Evolutionary conservation across 2,888 invertebrate species (phyloP).

Genomic region (Macroteleia sp.): DNA sequence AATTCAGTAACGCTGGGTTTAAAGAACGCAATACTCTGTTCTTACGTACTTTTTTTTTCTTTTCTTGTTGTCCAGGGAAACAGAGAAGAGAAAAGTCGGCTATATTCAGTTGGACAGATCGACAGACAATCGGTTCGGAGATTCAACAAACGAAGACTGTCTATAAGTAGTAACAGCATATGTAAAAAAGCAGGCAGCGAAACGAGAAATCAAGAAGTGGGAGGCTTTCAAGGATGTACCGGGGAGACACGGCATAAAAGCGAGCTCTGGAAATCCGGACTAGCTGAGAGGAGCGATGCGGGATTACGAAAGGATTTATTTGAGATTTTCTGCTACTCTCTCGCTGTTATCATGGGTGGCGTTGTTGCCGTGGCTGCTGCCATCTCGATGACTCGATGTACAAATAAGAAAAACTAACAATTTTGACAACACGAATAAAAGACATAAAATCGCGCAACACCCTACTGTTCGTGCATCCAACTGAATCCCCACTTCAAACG

Average conservation of each 20-base stretch:
- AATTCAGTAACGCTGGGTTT: constrained; percentile 9
- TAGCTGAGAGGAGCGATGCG: constrained; percentile 79
- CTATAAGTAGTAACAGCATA: constrained; percentile 38
- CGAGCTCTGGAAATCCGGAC: constrained; percentile 79
- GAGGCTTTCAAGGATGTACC: constrained; percentile 61
- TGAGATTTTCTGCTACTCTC: constrained; percentile 77
- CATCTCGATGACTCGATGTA: constrained; percentile 72
- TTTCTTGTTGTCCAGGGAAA: constrained; percentile 5
- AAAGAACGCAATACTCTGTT: constrained; percentile 9
- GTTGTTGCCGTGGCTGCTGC: constrained; percentile 56
- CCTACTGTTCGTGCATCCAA: constrained; percentile 27
- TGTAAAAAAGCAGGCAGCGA: constrained; percentile 60
- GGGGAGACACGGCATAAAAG: constrained; percentile 70
- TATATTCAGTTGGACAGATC: constrained; percentile 42
- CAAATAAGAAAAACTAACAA: constrained; percentile 75
- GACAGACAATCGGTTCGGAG: constrained; percentile 52
- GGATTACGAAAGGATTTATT: constrained; percentile 83
- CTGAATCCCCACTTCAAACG: constrained; percentile 30
- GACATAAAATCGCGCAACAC: constrained; percentile 47
- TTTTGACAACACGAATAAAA: constrained; percentile 43
- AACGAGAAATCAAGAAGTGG: constrained; percentile 66
- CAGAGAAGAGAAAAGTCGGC: constrained; percentile 18
- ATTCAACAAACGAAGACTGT: constrained; percentile 37
- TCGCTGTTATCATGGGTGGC: constrained; percentile 48
- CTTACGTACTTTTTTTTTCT: background rate